Conservation (phyloP, 2,113 vertebrate genomes). For the Aepyceros melampus region DNA sequence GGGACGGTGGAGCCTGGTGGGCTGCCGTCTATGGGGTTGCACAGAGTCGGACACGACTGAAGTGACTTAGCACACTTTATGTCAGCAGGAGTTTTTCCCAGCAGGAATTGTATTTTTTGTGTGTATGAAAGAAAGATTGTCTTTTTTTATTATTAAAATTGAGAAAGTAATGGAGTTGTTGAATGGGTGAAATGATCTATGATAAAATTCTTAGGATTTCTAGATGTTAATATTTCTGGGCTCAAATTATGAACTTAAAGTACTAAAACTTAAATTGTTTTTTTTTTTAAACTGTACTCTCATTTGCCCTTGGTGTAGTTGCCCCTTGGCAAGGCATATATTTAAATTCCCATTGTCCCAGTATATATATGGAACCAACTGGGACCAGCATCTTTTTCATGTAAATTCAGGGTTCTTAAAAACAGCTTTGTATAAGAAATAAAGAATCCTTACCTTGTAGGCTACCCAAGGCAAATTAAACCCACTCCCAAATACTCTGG, state of each 20-base stretch:
- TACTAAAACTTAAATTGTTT: slow-evolving; percentile 7
- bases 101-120: not conserved
- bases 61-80: no score
- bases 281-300: not conserved
- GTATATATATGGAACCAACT: slow-evolving; percentile 12
- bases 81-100: not conserved
- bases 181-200: not conserved
- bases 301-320: not conserved
- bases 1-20: no score
- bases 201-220: not conserved
- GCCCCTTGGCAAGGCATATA: not conserved
- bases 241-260: not conserved
- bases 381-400: slow-evolving; percentile 41
- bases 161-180: not conserved
- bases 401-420: slow-evolving; percentile 40
- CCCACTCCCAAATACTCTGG: not conserved
- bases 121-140: not conserved
- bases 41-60: no score
- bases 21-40: no score
- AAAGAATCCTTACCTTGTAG: slow-evolving; percentile 28
- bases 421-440: slow-evolving; percentile 23
- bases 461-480: slow-evolving; percentile 59
- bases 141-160: not conserved
- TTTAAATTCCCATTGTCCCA: not conserved
- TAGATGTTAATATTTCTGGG: not conserved